phyloP scores from a whole-genome alignment of 2,113 vertebrate genomes.

The Neopipo cinnamomea region DNA sequence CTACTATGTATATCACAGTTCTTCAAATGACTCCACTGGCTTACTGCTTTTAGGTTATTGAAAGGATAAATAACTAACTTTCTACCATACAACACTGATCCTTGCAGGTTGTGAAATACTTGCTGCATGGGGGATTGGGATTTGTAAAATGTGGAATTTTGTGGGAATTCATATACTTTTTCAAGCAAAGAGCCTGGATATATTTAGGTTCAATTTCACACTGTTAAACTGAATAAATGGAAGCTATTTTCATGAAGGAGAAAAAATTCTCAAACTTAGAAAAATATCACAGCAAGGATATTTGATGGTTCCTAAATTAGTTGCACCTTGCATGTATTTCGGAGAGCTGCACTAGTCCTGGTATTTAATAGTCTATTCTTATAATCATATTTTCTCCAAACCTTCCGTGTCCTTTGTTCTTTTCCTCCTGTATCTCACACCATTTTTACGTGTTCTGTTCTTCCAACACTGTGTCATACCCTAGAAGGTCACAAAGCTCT shows the following conservation, averaged over 20 bases:
- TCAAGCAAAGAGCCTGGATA: neutral
- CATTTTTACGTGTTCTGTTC: neutral
- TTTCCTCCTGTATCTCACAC: neutral
- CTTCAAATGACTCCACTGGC: neutral
- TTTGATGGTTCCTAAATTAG: neutral
- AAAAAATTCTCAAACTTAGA: neutral
- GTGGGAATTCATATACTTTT: neutral
- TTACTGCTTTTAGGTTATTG: neutral
- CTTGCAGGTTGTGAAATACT: neutral
- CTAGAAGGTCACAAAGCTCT: neutral
- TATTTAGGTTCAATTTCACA: neutral
- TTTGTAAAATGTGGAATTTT: neutral
- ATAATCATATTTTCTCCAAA: neutral
- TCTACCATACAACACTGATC: neutral
- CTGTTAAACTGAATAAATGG: neutral
- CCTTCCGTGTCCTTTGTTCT: neutral
- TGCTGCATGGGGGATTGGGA: fast-evolving
- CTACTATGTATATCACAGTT: neutral
- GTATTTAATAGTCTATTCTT: neutral
- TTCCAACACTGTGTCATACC: neutral
- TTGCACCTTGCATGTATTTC: neutral
- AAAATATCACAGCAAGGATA: neutral
- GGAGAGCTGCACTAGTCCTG: neutral
- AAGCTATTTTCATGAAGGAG: neutral
- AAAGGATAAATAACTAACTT: neutral